phyloP scores from a whole-genome alignment of 2,113 vertebrate species.

The Gallinago paraguaiae region DNA sequence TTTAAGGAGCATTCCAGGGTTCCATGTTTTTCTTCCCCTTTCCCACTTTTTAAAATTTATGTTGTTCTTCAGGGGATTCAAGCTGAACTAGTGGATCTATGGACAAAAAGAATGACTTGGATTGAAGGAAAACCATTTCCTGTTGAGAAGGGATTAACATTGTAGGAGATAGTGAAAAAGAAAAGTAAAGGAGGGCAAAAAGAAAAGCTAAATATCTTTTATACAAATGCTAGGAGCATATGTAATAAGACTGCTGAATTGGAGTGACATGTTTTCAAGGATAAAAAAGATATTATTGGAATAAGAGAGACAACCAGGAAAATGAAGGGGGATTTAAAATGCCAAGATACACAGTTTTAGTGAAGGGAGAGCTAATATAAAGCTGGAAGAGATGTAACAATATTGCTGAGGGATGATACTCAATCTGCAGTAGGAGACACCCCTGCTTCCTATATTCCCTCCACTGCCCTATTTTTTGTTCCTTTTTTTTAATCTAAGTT shows the following conservation, averaged over 20 bases:
- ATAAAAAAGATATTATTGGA: constrained; percentile 76
- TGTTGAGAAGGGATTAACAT: constrained; percentile 67
- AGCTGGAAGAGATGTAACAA: constrained; percentile 47
- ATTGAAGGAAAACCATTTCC: constrained; percentile 68
- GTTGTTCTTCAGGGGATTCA: constrained; percentile 39
- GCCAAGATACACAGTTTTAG: constrained; percentile 69
- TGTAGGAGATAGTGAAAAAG: constrained; percentile 69
- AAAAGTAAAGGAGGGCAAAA: constrained; percentile 68
- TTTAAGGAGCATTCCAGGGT: neutral
- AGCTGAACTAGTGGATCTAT: constrained; percentile 32
- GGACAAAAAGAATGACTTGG: constrained; percentile 36
- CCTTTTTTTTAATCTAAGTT: neutral
- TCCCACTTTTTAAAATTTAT: neutral
- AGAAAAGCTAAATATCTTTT: constrained; percentile 72
- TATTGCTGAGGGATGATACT: constrained; percentile 62
- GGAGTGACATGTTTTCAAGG: constrained; percentile 71
- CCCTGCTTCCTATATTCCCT: neutral
- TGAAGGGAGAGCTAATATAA: constrained; percentile 62
- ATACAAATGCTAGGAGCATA: constrained; percentile 69
- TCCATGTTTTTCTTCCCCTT: neutral
- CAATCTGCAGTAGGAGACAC: neutral
- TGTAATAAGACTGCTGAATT: constrained; percentile 70
- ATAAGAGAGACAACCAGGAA: constrained; percentile 72
- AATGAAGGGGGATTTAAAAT: constrained; percentile 74
- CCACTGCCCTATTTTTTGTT: fast-evolving